Conservation (phyloP, 2,888 invertebrate genomes). For the Odontocolon sp. region DNA sequence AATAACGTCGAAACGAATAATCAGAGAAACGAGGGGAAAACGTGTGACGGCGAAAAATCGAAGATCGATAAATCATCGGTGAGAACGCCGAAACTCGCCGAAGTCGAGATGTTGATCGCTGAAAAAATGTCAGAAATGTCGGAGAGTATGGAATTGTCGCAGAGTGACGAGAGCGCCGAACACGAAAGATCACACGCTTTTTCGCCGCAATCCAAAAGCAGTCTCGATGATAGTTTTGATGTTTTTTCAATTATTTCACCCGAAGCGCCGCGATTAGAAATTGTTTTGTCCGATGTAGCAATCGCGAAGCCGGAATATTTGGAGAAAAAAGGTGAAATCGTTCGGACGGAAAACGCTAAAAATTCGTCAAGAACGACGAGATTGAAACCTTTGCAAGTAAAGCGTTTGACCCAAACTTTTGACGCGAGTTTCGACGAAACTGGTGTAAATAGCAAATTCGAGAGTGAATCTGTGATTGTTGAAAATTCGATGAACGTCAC, state of each 20-base stretch:
- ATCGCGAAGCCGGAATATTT: neutral
- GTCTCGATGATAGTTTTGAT: neutral
- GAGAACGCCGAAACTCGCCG: too few species aligned
- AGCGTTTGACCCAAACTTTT: constrained; percentile 51
- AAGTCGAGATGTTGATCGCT: constrained; percentile 49
- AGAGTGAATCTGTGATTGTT: constrained; percentile 41
- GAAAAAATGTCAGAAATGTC: constrained; percentile 59
- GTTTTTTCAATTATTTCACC: constrained; percentile 1
- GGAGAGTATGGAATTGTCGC: constrained; percentile 48
- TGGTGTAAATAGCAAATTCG: constrained; percentile 42
- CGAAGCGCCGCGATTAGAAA: constrained; percentile 9
- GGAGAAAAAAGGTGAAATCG: neutral
- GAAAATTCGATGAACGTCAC: neutral
- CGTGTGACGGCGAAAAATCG: neutral
- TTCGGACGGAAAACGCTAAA: neutral
- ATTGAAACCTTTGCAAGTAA: constrained; percentile 21
- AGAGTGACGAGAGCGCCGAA: constrained; percentile 56
- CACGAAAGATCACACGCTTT: constrained; percentile 54
- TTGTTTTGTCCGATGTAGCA: constrained; percentile 22
- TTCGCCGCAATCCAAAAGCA: constrained; percentile 41
- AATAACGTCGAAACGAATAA: neutral
- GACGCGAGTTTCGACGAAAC: constrained; percentile 56
- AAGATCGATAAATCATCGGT: too few species aligned
- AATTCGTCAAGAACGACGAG: constrained; percentile 20
- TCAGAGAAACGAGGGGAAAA: constrained; percentile 4